These are phyloP conservation scores for Pseudolaguvia tuberculata DNA, from an alignment of 2,113 vertebrate genomes.

Conservation along the genomic window DNA sequence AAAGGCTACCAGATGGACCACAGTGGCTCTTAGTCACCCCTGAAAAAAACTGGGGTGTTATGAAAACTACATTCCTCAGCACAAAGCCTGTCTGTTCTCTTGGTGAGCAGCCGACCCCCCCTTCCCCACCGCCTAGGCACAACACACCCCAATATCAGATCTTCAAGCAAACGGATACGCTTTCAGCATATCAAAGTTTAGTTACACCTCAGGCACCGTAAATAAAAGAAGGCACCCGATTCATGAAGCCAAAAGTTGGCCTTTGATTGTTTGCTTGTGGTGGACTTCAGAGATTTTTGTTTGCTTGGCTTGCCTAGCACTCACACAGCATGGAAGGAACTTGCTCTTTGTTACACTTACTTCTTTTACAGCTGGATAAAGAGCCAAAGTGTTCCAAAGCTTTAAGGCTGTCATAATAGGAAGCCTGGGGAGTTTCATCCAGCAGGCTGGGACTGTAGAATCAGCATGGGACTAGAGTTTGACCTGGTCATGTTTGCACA, in stretches of 20 bases:
- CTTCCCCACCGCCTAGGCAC: background rate
- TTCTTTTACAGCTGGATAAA: slow-evolving; percentile 26
- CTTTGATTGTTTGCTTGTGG: slow-evolving; percentile 32
- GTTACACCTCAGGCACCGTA: slow-evolving; percentile 2
- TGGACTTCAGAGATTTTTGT: slow-evolving; percentile 23
- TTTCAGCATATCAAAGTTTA: background rate
- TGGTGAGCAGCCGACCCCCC: slow-evolving; percentile 52
- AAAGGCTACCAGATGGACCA: slow-evolving; percentile 67
- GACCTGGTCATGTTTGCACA: slow-evolving; percentile 38
- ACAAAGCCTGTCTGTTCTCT: slow-evolving; percentile 72
- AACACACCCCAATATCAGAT: slow-evolving; percentile 18
- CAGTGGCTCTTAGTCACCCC: slow-evolving; percentile 57
- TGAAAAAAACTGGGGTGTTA: slow-evolving; percentile 65
- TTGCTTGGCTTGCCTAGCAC: slow-evolving; percentile 23
- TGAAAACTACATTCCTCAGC: slow-evolving; percentile 71
- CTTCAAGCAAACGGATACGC: background rate
- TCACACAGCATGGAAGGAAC: slow-evolving; percentile 12
- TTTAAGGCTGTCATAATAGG: slow-evolving; percentile 5
- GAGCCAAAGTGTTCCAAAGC: background rate
- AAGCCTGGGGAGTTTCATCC: slow-evolving; percentile 4
- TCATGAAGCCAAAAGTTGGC: slow-evolving; percentile 5
- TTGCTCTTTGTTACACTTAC: background rate
- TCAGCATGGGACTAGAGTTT: slow-evolving; percentile 48
- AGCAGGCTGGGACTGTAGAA: slow-evolving; percentile 40
- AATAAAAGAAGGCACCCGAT: background rate